A percentile compares a stretch with the other conserved stretches of the same genome.
Conservation (phyloP, 2,113 vertebrate species). For the Eublepharis macularius region DNA sequence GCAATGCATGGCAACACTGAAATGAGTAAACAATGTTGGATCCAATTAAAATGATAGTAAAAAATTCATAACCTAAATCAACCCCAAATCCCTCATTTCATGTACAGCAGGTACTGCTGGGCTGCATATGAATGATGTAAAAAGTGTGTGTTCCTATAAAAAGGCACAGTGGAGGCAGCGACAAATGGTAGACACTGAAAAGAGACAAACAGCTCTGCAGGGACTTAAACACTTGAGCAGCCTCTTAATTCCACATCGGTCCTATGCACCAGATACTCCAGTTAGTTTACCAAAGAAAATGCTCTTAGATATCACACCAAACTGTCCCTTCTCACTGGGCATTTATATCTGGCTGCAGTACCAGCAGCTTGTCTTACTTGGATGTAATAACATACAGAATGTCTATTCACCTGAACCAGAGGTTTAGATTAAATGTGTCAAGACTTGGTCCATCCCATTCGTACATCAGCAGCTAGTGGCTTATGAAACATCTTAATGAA, state of each 20-base stretch:
- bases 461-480: neutral
- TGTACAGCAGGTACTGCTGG: neutral
- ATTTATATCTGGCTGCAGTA: neutral
- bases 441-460: neutral
- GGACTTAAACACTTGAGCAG: neutral
- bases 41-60: constrained; percentile 1
- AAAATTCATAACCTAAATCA: neutral
- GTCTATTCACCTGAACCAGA: neutral
- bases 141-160: neutral
- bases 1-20: neutral
- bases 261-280: neutral
- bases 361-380: neutral
- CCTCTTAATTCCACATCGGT: neutral
- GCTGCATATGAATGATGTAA: neutral
- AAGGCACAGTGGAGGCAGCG: neutral
- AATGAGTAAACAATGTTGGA: constrained; percentile 19
- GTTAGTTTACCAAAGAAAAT: neutral
- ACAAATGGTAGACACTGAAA: neutral
- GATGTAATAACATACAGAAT: neutral
- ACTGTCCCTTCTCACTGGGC: neutral
- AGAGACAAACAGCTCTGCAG: neutral
- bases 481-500: no score
- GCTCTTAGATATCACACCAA: neutral
- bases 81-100: neutral
- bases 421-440: neutral